Percentiles rank a stretch among this genome's conserved stretches.
Evolutionary conservation across 2,888 invertebrate genomes (phyloP).

Genomic region (Lasioglossum villosulum): DNA sequence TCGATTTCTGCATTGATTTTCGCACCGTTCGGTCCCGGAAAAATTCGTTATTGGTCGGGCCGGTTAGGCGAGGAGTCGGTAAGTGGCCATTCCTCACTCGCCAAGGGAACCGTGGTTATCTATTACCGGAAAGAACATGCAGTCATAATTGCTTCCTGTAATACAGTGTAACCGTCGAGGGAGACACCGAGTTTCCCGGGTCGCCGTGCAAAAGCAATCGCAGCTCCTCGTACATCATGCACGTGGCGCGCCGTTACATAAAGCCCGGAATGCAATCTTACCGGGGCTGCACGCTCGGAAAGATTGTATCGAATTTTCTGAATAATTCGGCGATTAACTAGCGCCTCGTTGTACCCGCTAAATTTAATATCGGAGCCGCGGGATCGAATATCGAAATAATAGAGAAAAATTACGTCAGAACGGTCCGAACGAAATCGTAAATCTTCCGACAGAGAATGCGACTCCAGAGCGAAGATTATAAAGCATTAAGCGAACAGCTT

Average conservation of each 20-base stretch:
- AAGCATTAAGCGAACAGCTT: not conserved
- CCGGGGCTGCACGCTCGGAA: constrained; percentile 15
- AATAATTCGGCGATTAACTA: constrained; percentile 38
- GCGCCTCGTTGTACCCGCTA: not conserved
- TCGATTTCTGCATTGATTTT: no score
- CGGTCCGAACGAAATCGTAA: not conserved
- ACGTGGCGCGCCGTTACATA: constrained; percentile 28
- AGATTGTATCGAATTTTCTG: constrained; percentile 47
- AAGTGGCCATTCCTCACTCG: constrained; percentile 16
- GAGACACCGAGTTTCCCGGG: constrained; percentile 55
- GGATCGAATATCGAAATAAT: not conserved
- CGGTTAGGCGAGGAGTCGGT: constrained; percentile 1
- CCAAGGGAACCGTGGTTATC: constrained; percentile 41
- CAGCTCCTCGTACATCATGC: constrained; percentile 54
- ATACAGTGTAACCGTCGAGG: constrained; percentile 48
- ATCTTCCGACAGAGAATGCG: not conserved
- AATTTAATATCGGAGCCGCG: not conserved
- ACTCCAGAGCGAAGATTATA: not conserved
- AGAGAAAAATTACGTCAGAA: not conserved
- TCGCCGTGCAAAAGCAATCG: constrained; percentile 52
- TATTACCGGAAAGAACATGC: constrained; percentile 60
- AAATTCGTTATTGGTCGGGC: not conserved
- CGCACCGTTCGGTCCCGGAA: not conserved
- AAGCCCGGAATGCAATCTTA: constrained; percentile 50
- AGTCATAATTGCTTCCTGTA: constrained; percentile 63